These are phyloP conservation scores for Ctenodactylus gundi DNA, from an alignment of 2,113 vertebrate species.

Conservation along the genomic window DNA sequence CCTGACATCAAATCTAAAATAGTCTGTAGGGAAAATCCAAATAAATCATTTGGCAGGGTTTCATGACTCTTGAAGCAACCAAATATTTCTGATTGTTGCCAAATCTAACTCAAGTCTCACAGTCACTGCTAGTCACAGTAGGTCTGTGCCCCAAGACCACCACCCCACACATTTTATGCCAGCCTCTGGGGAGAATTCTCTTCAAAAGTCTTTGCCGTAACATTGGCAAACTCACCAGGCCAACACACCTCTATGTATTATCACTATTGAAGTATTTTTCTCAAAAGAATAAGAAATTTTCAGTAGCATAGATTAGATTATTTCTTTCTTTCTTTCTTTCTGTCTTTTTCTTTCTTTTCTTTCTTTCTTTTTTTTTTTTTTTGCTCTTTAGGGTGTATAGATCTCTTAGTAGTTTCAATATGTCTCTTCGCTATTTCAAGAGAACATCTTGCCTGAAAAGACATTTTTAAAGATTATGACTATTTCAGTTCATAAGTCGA, in stretches of 20 bases:
- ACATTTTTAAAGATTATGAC: slow-evolving; percentile 54
- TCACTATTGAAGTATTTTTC: neutral
- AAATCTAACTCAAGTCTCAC: neutral
- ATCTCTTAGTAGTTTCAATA: neutral
- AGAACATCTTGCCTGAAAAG: slow-evolving; percentile 24
- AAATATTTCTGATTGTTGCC: neutral
- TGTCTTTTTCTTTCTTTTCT: too few relatives aligned
- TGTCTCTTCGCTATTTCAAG: slow-evolving; percentile 43
- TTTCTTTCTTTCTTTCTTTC: too few relatives aligned
- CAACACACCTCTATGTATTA: neutral
- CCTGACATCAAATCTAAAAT: neutral
- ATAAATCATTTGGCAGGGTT: neutral
- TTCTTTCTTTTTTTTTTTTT: too few relatives aligned
- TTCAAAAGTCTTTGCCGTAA: neutral
- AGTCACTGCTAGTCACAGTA: neutral
- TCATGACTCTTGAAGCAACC: neutral
- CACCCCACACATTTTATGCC: neutral
- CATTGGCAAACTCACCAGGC: neutral
- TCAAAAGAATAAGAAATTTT: neutral
- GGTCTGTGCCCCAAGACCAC: neutral
- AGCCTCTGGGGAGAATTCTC: neutral
- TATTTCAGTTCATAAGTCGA: slow-evolving; percentile 57
- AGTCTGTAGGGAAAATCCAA: neutral
- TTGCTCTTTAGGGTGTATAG: neutral
- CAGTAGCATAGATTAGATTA: neutral